Evolutionary conservation across 2,797 vertebrate genomes (phyloP).

Genomic region (Holocentrus rufus): DNA sequence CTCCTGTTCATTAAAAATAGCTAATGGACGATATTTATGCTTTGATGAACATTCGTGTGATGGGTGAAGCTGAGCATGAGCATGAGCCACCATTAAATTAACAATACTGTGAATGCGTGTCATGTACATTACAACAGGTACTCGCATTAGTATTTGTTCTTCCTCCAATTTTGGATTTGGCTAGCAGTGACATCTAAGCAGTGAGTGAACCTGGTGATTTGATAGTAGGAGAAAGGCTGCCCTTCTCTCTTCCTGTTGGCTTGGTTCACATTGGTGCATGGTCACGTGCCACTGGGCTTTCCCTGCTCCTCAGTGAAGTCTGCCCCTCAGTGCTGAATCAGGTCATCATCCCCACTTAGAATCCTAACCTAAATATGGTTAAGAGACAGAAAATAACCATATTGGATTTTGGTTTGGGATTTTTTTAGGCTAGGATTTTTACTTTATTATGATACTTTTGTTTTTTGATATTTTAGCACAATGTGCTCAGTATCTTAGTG

Average conservation of each 20-base stretch:
- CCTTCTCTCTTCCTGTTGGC: constrained; percentile 14
- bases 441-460: not conserved
- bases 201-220: constrained; percentile 10
- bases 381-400: not conserved
- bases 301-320: not conserved
- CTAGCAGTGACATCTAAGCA: not conserved
- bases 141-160: no score
- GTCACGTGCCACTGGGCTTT: constrained; percentile 25
- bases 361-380: not conserved
- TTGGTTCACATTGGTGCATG: constrained; percentile 10
- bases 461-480: not conserved
- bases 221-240: not conserved
- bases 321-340: constrained; percentile 13
- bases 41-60: not conserved
- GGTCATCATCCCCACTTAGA: constrained; percentile 13
- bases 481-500: not conserved
- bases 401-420: not conserved
- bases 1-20: no score
- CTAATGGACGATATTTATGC: not conserved
- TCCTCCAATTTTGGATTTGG: not conserved
- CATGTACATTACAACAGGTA: no score
- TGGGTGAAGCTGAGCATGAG: no score
- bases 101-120: no score
- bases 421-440: not conserved
- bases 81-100: no score